Base-by-base conservation (phyloP, 2,797 vertebrate genomes). In the Hippoglossus hippoglossus region DNA sequence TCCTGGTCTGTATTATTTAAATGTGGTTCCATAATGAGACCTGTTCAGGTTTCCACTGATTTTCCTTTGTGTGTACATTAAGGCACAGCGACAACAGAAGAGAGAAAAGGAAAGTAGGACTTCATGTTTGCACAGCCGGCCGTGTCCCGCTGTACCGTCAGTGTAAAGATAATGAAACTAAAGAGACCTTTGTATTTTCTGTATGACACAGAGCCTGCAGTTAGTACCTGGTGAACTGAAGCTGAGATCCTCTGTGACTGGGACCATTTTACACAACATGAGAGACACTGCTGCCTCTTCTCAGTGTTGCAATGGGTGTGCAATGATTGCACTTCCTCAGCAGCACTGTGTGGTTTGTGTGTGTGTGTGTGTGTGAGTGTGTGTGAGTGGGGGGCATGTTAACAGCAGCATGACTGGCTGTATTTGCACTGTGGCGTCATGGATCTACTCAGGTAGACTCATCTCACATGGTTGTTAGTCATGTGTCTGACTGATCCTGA, bases 41-140 rank as follows among this genome's bases (percentile, higher is more conserved):
- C 13, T 49, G 46, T 69, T 39, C 41, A 49, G 71, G 24, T 54
- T 74, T 60, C 54, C 24, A 49, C 13, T 22, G 5, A 24, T 54
- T 46, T 24, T 26, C 6, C 15, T 55, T 22, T 18, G 15, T 12
- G 24, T 55, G 59, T 58, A 57, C 19, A n/a, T 7, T 58, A 31
- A 72, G 68, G 41, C 47, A 5, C 39, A n/a, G 6, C 19, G 49
- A 66, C 66, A 57, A 26, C 21, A 71, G 52, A 1, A 51, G 54
- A 53, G 12, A 0, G 13, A 62, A 54, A 13, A 15, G n/a, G 31
- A 41, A 52, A 21, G 26, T 22, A 9, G 58, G 47, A 8, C 39
- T 50, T 22, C 55, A 22, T 80, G 82, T 84, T 82, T 68, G 68
- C 66, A 63, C 66, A 69, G 74, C 22, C 46, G 63, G 22, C 67